These are phyloP conservation scores for Lepeophtheirus nordmannii DNA, from an alignment of 2,888 invertebrate genomes.

Conservation along the genomic window DNA sequence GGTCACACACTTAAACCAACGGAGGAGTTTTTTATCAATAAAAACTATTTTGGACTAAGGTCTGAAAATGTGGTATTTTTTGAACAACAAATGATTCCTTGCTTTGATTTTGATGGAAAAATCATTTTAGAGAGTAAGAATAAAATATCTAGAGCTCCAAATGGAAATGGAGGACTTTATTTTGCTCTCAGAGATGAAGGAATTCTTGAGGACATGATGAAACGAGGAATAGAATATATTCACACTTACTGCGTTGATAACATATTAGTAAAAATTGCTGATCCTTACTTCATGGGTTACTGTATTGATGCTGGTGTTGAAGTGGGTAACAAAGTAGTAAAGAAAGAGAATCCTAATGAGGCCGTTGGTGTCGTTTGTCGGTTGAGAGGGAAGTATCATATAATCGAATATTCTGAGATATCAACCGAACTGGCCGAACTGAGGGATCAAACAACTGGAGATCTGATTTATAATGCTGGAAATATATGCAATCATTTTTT, in stretches of 20 bases:
- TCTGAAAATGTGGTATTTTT: slow-evolving; percentile 68
- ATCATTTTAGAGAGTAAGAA: slow-evolving; percentile 64
- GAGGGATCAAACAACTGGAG: slow-evolving; percentile 50
- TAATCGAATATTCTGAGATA: slow-evolving; percentile 93
- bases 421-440: slow-evolving; percentile 68
- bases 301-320: slow-evolving; percentile 75
- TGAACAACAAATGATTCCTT: slow-evolving; percentile 81
- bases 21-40: slow-evolving; percentile 55
- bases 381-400: slow-evolving; percentile 70
- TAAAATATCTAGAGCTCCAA: slow-evolving; percentile 72
- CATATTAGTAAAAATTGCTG: slow-evolving; percentile 91
- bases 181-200: slow-evolving; percentile 39
- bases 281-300: slow-evolving; percentile 89
- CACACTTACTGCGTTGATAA: slow-evolving; percentile 98
- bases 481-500: slow-evolving; percentile 99
- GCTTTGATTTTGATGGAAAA: slow-evolving; percentile 82
- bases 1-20: slow-evolving; percentile 80
- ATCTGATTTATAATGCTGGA: slow-evolving; percentile 77
- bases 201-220: slow-evolving; percentile 58
- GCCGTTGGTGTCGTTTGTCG: slow-evolving; percentile 90
- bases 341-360: slow-evolving; percentile 75
- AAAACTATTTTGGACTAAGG: slow-evolving; percentile 70
- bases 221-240: slow-evolving; percentile 64
- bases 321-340: slow-evolving; percentile 61
- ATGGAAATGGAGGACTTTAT: slow-evolving; percentile 77